Evolutionary conservation across 2,888 invertebrate genomes (phyloP), one percentile per base, ranked within the genome.

Genomic region (Scrobipalpa costella): DNA sequence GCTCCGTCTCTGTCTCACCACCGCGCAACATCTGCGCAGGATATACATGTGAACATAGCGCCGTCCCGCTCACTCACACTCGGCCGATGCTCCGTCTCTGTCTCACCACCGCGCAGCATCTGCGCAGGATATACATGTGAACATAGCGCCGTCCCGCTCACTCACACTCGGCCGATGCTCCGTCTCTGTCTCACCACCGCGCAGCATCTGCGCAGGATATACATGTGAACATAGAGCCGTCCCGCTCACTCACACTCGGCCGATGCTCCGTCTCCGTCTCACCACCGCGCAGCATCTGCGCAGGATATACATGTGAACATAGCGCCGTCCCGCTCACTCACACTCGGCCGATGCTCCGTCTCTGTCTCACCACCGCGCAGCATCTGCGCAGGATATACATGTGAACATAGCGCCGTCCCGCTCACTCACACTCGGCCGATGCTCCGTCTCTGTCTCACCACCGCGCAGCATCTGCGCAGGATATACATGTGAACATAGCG

Each of bases 141-240:
- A 19, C 49, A 52, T 27, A 49, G 13, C 40, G 40, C 40, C 40
- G 49, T 49, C 49, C 49, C 49, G 49, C 8, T 15, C 19, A 19
- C 17, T 49, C 17, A 2, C n/a, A 17, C 3, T 17, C 9, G 7
- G 17, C 8, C 15, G 7, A 17, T 8, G 17, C 17, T 1, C 7
- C n/a, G 9, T 19, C 49, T 19, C 40, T 40, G 11, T 40, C 40
- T n/a, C 40, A 3, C 40, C 11, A 13, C 2, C 1, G 40, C 38
- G 40, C 40, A 40, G 9, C 47, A 15, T 17, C 13, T 15, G 49
- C 89, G 98, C 70, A 93, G 97, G 77, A 97, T 49, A 8, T 17
- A 8, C 9, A 49, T 7, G 15, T 15, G 49, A 49, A 19, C 49
- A 52, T 27, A 49, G 13, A 11, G 40, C 40, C 40, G 49, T 49